Base-by-base conservation (phyloP, 2,888 invertebrate species). In the Neelides folsomi region DNA sequence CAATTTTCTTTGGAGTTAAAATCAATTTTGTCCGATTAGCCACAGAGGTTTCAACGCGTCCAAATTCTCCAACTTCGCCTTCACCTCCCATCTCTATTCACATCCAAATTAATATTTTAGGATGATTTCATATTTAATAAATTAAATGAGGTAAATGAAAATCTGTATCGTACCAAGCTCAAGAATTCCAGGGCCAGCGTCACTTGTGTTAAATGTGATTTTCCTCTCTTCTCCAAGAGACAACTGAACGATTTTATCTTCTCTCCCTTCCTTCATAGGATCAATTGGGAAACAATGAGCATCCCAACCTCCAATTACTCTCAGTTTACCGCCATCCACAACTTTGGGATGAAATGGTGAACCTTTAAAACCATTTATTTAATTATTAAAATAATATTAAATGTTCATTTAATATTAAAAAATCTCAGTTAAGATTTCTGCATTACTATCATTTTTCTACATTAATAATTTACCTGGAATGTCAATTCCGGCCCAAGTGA, bases 271-370 rank as follows among this genome's bases (percentile, higher is more conserved):
- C 40, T 54, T 57, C 3, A 45, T 49, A 8, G 52, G 44, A 35
- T 49, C 57, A 42, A 53, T 53, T 13, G 55, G 39, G 8, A 49
- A 52, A 37, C 58, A 60, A 51, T 63, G 64, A 12, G 84, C 80
- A 46, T 85, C 81, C 89, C 92, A 92, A 0, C 93, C 94, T 5
- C 90, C 92, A 42, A 87, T 81, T 3, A 83, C 75, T 52, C 78
- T 71, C 38, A 86, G 81, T 51, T 81, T 80, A 38, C 79, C 76
- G 9, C 82, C 79, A 70, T 85, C 82, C 59, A 83, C 79, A 5
- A 86, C 79, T 51, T 80, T 79, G 3, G 88, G 82, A 63, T 83
- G 83, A 77, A 86, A 88, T 0, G 88, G 88, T 49, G 86, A 86
- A 1, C 87, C 86, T 39, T 81, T 27, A 7, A 27, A 27, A n/a